Evolutionary conservation across 2,888 invertebrate genomes (phyloP).

Genomic region (Halocaridina rubra): DNA sequence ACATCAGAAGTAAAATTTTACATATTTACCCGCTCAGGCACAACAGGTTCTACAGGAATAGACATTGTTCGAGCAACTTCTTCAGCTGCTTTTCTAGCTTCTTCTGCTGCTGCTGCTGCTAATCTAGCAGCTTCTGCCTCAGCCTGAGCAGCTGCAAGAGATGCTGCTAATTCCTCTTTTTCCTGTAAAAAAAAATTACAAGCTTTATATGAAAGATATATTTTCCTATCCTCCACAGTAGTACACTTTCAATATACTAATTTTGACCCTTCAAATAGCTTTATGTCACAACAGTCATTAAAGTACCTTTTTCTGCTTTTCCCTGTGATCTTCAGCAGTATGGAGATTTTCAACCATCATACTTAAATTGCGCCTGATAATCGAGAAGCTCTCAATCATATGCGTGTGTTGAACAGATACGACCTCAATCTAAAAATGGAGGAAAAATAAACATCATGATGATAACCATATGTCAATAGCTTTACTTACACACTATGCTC

Average conservation of each 20-base stretch:
- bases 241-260: not conserved
- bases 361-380: slow-evolving; percentile 74
- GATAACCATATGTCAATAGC: no score
- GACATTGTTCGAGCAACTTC: slow-evolving; percentile 67
- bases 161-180: slow-evolving; percentile 71
- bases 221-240: not conserved
- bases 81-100: slow-evolving; percentile 70
- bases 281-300: no score
- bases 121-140: slow-evolving; percentile 68
- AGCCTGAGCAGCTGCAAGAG: slow-evolving; percentile 70
- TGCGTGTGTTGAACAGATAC: slow-evolving; percentile 76
- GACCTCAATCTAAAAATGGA: slow-evolving; percentile 70
- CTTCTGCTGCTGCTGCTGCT: slow-evolving; percentile 70
- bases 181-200: slow-evolving; percentile 67
- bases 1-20: not conserved
- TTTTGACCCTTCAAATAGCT: no score
- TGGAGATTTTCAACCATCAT: slow-evolving; percentile 74
- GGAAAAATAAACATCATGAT: no score
- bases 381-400: slow-evolving; percentile 76
- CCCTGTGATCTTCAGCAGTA: slow-evolving; percentile 71
- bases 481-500: no score
- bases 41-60: slow-evolving; percentile 46
- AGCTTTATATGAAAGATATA: not conserved
- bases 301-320: slow-evolving; percentile 69
- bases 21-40: slow-evolving; percentile 42